Percentiles rank a stretch among this genome's conserved stretches.
Evolutionary conservation across 2,888 invertebrate genomes (phyloP).

Genomic region (Machimus rusticus): DNA sequence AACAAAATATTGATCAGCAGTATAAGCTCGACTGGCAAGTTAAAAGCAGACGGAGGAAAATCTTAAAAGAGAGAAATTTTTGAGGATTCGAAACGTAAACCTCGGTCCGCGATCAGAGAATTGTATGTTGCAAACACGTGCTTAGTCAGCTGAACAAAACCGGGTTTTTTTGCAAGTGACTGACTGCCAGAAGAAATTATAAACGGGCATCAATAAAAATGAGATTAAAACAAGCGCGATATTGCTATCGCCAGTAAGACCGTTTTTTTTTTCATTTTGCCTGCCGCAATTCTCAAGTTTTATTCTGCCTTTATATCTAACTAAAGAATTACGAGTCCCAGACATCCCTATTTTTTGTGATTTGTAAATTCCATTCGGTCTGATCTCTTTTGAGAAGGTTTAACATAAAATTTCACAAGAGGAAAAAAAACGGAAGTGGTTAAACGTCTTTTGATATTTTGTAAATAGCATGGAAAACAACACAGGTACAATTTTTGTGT

Average conservation of each 20-base stretch:
- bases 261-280: neutral
- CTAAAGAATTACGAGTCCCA: neutral
- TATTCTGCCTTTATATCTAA: neutral
- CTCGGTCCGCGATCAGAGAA: neutral
- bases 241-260: neutral
- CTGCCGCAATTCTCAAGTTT: slow-evolving; percentile 1
- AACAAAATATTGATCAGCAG: neutral
- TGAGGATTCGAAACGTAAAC: neutral
- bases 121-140: neutral
- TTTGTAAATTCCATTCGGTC: neutral
- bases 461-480: neutral
- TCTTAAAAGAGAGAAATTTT: neutral
- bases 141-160: neutral
- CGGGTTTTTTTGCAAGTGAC: neutral
- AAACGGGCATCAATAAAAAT: neutral
- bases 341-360: neutral
- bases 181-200: neutral
- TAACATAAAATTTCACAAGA: neutral
- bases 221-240: neutral
- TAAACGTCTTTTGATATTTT: neutral
- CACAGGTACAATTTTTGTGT: neutral
- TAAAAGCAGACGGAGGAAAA: neutral
- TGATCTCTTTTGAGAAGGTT: neutral
- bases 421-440: neutral
- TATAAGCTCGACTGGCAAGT: neutral